Conservation (phyloP, 2,888 invertebrate species). For the Cerceris rybyensis region DNA sequence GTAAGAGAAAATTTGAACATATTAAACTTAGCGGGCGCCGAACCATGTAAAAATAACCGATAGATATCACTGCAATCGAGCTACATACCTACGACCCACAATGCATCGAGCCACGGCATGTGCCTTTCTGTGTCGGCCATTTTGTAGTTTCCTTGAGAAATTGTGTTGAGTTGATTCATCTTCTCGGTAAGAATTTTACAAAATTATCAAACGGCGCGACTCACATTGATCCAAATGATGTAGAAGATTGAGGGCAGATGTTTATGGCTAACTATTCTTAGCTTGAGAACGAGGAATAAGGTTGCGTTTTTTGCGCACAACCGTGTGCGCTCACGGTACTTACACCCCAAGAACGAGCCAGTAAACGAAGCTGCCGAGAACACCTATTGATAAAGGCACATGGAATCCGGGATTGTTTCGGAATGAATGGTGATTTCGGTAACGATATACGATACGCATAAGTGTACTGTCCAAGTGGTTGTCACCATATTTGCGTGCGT, state of each 20-base stretch:
- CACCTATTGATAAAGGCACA: constrained; percentile 82
- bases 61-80: constrained; percentile 47
- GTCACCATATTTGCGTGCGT: constrained; percentile 72
- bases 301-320: constrained; percentile 64
- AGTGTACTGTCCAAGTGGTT: constrained; percentile 74
- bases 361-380: constrained; percentile 74
- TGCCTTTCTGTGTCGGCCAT: constrained; percentile 87
- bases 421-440: constrained; percentile 75
- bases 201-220: constrained; percentile 66
- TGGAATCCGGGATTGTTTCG: constrained; percentile 82
- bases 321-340: constrained; percentile 67
- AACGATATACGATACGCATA: constrained; percentile 72
- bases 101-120: constrained; percentile 85
- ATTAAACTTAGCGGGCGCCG: constrained; percentile 50
- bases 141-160: constrained; percentile 87
- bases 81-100: constrained; percentile 79
- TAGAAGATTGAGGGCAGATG: constrained; percentile 61
- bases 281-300: constrained; percentile 58
- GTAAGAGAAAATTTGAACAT: background rate
- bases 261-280: constrained; percentile 56
- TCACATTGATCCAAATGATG: constrained; percentile 65
- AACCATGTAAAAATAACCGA: constrained; percentile 20
- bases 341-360: constrained; percentile 70
- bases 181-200: constrained; percentile 83
- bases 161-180: constrained; percentile 86